Conservation (phyloP, 1,140 invertebrate genomes). For the Plodia interpunctella region DNA sequence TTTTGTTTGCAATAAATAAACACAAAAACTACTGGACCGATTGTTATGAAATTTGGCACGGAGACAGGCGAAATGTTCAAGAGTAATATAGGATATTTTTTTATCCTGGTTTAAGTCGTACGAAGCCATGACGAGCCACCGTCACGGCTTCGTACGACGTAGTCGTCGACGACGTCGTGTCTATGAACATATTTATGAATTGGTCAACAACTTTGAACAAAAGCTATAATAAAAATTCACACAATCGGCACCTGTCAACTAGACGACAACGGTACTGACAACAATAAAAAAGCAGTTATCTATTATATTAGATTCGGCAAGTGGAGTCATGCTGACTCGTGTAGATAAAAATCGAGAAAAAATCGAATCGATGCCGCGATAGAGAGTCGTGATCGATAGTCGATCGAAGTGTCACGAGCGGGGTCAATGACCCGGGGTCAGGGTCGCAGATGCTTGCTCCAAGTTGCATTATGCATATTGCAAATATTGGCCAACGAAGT, state of each 20-base stretch:
- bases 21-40: too few species aligned
- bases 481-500: conserved; percentile 41
- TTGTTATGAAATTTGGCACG: too few species aligned
- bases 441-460: conserved; percentile 58
- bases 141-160: too few species aligned
- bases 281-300: conserved; percentile 61
- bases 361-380: conserved; percentile 65
- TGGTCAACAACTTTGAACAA: too few species aligned
- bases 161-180: too few species aligned
- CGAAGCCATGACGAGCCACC: too few species aligned
- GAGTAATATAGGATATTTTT: too few species aligned
- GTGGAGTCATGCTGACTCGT: conserved; percentile 54
- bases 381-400: conserved; percentile 72
- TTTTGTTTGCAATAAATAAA: too few species aligned
- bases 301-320: conserved; percentile 55
- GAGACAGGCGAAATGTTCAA: too few species aligned
- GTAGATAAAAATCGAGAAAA: conserved; percentile 58
- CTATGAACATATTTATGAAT: too few species aligned
- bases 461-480: conserved; percentile 53
- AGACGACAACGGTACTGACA: conserved; percentile 55
- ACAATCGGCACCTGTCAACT: conserved; percentile 48
- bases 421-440: conserved; percentile 63
- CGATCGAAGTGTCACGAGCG: conserved; percentile 73
- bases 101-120: too few species aligned
- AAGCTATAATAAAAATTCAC: background rate